Conservation (phyloP, 2,888 invertebrate genomes). For the Nemotelus nigrinus region DNA sequence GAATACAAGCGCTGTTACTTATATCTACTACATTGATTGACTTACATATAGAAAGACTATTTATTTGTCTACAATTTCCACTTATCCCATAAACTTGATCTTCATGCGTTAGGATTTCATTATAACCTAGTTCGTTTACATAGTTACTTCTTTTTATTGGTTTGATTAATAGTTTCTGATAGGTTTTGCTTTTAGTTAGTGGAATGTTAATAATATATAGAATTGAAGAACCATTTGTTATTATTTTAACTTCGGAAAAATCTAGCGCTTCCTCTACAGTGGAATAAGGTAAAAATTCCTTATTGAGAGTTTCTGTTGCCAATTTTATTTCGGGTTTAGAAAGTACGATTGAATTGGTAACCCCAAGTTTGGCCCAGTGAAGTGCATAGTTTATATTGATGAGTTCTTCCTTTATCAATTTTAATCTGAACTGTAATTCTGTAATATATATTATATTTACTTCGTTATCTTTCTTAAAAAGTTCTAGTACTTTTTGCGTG, state of each 20-base stretch:
- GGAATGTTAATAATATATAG: conserved; percentile 43
- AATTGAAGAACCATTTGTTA: conserved; percentile 47
- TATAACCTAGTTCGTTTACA: conserved; percentile 46
- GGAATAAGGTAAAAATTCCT: conserved; percentile 48
- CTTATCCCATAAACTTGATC: neutral
- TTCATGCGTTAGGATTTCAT: conserved; percentile 7
- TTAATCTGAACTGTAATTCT: conserved; percentile 47
- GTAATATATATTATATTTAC: neutral
- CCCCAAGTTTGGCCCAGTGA: conserved; percentile 51
- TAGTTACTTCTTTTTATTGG: conserved; percentile 14
- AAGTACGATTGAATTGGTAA: conserved; percentile 51
- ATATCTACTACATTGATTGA: neutral
- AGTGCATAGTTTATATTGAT: conserved; percentile 50
- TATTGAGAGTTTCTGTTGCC: conserved; percentile 47
- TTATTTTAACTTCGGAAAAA: conserved; percentile 52
- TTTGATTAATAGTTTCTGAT: neutral
- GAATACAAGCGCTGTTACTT: neutral
- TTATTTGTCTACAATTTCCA: neutral
- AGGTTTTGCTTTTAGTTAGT: neutral
- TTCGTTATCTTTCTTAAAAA: conserved; percentile 18
- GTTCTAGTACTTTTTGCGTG: conserved; percentile 2
- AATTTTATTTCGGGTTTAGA: conserved; percentile 49
- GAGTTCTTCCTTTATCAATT: conserved; percentile 49
- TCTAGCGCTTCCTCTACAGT: conserved; percentile 52
- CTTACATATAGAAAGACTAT: conserved; percentile 4